Percentiles rank a stretch among this genome's conserved stretches.
These are phyloP conservation scores for Ctenosaura bakeri DNA, from an alignment of 2,797 vertebrate species.

Conservation along the genomic window DNA sequence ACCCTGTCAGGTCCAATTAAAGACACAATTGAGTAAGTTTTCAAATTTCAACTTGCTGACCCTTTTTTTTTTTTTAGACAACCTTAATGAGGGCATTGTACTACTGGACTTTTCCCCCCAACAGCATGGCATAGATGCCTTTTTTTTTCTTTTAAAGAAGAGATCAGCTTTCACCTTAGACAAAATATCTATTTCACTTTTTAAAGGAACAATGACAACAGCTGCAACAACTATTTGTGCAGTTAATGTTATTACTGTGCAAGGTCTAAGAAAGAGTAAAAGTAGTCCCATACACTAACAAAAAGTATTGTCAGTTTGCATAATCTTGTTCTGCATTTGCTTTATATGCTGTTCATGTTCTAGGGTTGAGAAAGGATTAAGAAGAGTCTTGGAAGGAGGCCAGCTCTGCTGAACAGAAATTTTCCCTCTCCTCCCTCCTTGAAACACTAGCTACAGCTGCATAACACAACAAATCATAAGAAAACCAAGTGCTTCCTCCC, in stretches of 20 bases:
- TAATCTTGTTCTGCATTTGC: not conserved
- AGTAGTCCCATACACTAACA: not conserved
- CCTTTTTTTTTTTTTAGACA: not conserved
- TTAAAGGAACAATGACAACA: not conserved
- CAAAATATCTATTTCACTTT: not conserved
- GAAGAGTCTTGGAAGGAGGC: not conserved
- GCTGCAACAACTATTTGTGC: not conserved
- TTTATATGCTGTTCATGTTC: not conserved
- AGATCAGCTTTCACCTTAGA: no score
- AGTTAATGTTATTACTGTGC: not conserved
- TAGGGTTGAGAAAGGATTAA: not conserved
- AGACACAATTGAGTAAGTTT: not conserved
- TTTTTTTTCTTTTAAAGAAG: not conserved
- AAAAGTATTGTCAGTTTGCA: not conserved
- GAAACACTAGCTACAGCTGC: not conserved
- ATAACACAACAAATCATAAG: not conserved
- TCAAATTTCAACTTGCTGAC: not conserved
- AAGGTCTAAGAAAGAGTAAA: not conserved
- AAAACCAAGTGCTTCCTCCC: not conserved
- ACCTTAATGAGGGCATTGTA: not conserved
- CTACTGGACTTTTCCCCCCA: not conserved
- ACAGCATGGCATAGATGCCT: not conserved
- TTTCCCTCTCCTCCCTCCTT: not conserved
- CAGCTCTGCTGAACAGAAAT: not conserved
- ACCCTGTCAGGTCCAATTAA: not conserved